These are phyloP conservation scores for Polymixis flavicincta DNA, from an alignment of 2,888 invertebrate genomes.

Conservation along the genomic window DNA sequence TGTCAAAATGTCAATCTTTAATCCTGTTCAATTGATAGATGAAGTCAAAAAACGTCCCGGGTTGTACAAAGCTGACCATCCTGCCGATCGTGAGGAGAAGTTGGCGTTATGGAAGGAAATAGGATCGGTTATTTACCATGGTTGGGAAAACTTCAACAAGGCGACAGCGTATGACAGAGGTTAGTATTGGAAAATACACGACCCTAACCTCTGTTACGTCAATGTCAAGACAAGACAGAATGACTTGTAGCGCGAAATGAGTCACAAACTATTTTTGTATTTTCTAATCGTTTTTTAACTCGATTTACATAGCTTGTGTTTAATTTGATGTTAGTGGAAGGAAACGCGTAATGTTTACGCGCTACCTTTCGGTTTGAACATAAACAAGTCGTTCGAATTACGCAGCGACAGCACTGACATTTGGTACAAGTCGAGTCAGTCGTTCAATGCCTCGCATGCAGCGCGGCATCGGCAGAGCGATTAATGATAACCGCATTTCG, in stretches of 20 bases:
- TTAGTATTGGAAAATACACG: constrained; percentile 64
- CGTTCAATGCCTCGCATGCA: constrained; percentile 40
- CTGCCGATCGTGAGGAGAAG: constrained; percentile 87
- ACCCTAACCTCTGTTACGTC: constrained; percentile 57
- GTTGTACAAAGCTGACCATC: constrained; percentile 82
- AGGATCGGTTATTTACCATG: constrained; percentile 81
- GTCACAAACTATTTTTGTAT: constrained; percentile 25
- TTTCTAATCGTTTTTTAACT: constrained; percentile 17
- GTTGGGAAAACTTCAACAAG: constrained; percentile 83
- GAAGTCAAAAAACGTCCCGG: constrained; percentile 86
- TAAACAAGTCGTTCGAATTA: background rate
- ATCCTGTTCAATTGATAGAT: constrained; percentile 81
- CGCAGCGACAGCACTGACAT: constrained; percentile 15
- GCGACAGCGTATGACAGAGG: constrained; percentile 86
- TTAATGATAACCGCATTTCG: constrained; percentile 48
- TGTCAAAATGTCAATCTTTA: constrained; percentile 72
- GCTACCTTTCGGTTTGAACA: background rate
- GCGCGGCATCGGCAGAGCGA: constrained; percentile 13
- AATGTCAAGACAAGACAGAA: constrained; percentile 42
- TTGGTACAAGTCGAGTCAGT: constrained; percentile 17
- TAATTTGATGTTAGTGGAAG: constrained; percentile 1
- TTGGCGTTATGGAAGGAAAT: constrained; percentile 85
- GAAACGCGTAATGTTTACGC: constrained; percentile 5
- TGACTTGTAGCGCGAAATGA: constrained; percentile 22
- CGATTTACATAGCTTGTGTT: background rate